phyloP scores from a whole-genome alignment of 1,140 invertebrate genomes.

The Episyrphus balteatus region DNA sequence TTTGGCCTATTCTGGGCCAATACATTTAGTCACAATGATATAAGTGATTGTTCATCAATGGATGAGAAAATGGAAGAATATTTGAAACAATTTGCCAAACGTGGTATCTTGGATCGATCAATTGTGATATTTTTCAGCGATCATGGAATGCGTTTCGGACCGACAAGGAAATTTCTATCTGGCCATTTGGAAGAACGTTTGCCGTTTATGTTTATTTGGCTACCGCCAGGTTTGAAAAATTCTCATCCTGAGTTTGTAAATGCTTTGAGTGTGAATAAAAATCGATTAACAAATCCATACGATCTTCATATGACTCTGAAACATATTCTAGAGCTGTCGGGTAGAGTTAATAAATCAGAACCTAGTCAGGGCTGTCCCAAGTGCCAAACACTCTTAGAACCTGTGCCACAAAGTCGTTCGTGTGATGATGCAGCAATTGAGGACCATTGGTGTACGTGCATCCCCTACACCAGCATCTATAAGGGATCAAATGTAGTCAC shows the following conservation, averaged over 20 bases:
- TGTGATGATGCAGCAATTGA: conserved; percentile 59
- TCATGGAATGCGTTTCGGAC: conserved; percentile 84
- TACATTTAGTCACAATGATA: conserved; percentile 62
- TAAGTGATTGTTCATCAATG: conserved; percentile 58
- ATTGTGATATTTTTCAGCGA: conserved; percentile 78
- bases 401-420: conserved; percentile 51
- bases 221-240: conserved; percentile 62
- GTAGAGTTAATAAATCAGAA: conserved; percentile 34
- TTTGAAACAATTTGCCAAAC: conserved; percentile 45
- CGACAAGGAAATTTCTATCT: conserved; percentile 49
- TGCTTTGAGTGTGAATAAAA: conserved; percentile 60
- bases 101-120: conserved; percentile 51
- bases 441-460: conserved; percentile 70
- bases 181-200: conserved; percentile 83
- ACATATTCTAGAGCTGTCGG: conserved; percentile 34
- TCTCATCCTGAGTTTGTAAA: conserved; percentile 49
- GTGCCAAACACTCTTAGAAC: conserved; percentile 55
- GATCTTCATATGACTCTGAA: conserved; percentile 63
- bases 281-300: conserved; percentile 69
- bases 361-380: conserved; percentile 43
- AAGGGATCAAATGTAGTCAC: conserved; percentile 34
- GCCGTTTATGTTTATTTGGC: conserved; percentile 67
- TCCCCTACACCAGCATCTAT: conserved; percentile 38
- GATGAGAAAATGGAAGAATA: conserved; percentile 48
- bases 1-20: conserved; percentile 74